phyloP scores from a whole-genome alignment of 2,888 invertebrate species.

The Caenorhabditis macrosperma region DNA sequence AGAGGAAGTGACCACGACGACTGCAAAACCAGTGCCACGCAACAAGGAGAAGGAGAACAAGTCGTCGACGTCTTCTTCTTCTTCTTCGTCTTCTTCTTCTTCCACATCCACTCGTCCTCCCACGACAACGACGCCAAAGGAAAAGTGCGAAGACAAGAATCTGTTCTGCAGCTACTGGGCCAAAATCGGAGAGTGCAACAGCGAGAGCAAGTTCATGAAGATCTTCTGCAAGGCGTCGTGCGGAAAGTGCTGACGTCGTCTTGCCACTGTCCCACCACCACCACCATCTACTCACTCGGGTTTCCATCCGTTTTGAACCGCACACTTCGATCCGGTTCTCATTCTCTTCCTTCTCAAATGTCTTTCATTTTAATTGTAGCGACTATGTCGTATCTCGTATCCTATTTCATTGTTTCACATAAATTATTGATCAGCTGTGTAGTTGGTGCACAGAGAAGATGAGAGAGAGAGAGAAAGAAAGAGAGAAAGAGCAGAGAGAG shows the following conservation, averaged over 20 bases:
- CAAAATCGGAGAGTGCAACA: slow-evolving; percentile 79
- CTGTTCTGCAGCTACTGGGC: slow-evolving; percentile 81
- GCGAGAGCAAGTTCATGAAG: slow-evolving; percentile 80
- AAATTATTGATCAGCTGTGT: slow-evolving; percentile 35
- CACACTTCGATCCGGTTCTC: slow-evolving; percentile 38
- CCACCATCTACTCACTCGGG: slow-evolving; percentile 27
- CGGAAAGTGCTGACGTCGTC: slow-evolving; percentile 51
- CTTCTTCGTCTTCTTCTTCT: slow-evolving; percentile 20
- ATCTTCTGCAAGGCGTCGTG: slow-evolving; percentile 74
- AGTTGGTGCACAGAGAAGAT: slow-evolving; percentile 7
- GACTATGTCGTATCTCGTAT: slow-evolving; percentile 58
- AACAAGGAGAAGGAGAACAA: slow-evolving; percentile 43
- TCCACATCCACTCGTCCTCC: slow-evolving; percentile 26
- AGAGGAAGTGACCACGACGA: slow-evolving; percentile 53
- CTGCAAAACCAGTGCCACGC: slow-evolving; percentile 46
- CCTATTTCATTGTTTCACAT: slow-evolving; percentile 45
- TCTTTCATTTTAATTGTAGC: slow-evolving; percentile 55
- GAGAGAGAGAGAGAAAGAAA: neutral
- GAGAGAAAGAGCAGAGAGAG: slow-evolving; percentile 22
- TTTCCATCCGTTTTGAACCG: slow-evolving; percentile 40
- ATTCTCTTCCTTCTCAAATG: slow-evolving; percentile 29
- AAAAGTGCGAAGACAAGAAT: slow-evolving; percentile 76
- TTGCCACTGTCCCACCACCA: too few species aligned
- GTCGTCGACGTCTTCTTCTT: slow-evolving; percentile 13
- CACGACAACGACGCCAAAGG: slow-evolving; percentile 49